These are phyloP conservation scores for Prorops nasuta DNA, from an alignment of 1,140 invertebrate species.

Conservation along the genomic window DNA sequence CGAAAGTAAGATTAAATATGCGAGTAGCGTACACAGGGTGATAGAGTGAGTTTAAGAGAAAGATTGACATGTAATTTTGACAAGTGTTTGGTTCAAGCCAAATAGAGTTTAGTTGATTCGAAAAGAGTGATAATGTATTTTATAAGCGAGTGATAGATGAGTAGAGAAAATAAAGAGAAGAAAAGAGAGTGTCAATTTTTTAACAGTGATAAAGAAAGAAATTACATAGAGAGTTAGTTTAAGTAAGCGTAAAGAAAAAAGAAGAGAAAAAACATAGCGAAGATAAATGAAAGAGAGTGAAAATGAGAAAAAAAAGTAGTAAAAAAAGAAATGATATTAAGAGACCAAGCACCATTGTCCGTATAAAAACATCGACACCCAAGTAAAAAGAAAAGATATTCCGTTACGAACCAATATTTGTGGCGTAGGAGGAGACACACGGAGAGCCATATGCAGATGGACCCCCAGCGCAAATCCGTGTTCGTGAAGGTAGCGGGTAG, in stretches of 20 bases:
- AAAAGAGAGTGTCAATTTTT: too few relatives aligned
- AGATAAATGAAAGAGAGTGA: not conserved
- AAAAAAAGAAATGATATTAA: not conserved
- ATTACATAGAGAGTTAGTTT: constrained; percentile 37
- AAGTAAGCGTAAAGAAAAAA: constrained; percentile 13
- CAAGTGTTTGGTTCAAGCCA: too few relatives aligned
- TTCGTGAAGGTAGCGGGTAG: constrained; percentile 56
- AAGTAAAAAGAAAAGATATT: constrained; percentile 47
- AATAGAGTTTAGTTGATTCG: too few relatives aligned
- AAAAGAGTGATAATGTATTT: too few relatives aligned
- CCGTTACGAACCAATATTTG: constrained; percentile 59
- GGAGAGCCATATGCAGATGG: constrained; percentile 56
- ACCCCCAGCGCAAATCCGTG: constrained; percentile 57
- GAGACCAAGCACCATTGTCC: not conserved
- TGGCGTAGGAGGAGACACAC: constrained; percentile 52
- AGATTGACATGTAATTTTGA: too few relatives aligned
- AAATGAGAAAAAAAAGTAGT: not conserved
- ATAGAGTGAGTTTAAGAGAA: too few relatives aligned
- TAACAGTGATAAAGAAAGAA: constrained; percentile 11
- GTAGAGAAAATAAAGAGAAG: constrained; percentile 13
- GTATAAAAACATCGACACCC: constrained; percentile 32
- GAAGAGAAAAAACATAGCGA: constrained; percentile 3
- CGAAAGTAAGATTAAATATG: too few relatives aligned
- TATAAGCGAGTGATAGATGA: constrained; percentile 7
- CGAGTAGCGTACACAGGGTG: too few relatives aligned